A percentile compares a stretch with the other conserved stretches of the same genome.
These are phyloP conservation scores for Myiozetetes cayanensis DNA, from an alignment of 2,113 vertebrate genomes.

Conservation along the genomic window DNA sequence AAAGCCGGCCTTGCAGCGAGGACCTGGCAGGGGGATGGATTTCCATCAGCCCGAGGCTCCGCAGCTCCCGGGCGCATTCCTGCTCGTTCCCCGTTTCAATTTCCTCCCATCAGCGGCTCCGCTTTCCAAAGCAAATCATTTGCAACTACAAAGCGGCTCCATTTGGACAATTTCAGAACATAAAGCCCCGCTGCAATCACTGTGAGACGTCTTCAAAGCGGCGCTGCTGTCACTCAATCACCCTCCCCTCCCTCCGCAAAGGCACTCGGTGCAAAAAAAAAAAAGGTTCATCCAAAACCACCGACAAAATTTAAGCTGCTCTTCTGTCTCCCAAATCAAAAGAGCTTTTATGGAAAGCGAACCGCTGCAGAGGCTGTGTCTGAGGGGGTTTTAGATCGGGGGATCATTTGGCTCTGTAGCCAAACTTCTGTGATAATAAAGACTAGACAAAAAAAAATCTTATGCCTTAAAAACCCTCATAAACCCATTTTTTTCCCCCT, in stretches of 20 bases:
- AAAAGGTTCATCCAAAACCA: not conserved
- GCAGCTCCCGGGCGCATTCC: not conserved
- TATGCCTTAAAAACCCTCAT: not conserved
- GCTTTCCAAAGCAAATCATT: slow-evolving; percentile 19
- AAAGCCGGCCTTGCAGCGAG: no score
- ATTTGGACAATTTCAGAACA: slow-evolving; percentile 4
- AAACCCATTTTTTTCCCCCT: fast-evolving
- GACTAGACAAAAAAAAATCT: not conserved
- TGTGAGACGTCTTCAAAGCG: not conserved
- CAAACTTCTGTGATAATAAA: not conserved
- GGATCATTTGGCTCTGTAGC: not conserved
- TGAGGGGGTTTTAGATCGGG: not conserved
- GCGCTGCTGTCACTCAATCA: not conserved
- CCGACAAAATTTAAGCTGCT: not conserved
- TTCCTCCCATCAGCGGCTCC: not conserved
- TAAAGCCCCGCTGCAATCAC: slow-evolving; percentile 6
- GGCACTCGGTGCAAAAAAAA: not conserved
- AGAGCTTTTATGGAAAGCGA: not conserved
- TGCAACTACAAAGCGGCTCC: slow-evolving; percentile 9
- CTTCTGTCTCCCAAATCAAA: not conserved
- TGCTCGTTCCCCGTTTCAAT: not conserved
- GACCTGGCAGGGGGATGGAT: not conserved
- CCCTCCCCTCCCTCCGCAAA: not conserved
- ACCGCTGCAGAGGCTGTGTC: not conserved
- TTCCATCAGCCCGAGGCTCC: not conserved